A percentile compares a stretch with the other conserved stretches of the same genome.
These are phyloP conservation scores for Drosophila pseudotakahashii DNA, from an alignment of 2,888 invertebrate genomes.

Conservation along the genomic window DNA sequence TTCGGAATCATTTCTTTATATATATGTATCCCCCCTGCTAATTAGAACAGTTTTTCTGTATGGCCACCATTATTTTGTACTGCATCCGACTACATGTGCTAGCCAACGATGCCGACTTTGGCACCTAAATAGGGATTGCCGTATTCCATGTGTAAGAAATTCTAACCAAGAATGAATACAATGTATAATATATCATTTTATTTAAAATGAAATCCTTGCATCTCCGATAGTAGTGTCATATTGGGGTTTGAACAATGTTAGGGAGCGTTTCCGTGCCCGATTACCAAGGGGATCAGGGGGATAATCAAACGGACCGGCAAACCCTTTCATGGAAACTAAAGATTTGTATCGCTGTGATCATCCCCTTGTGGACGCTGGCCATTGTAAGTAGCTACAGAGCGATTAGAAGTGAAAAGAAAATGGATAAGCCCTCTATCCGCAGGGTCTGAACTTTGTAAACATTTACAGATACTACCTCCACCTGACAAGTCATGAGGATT, in stretches of 20 bases:
- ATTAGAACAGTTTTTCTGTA: not conserved
- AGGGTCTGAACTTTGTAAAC: not conserved
- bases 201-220: not conserved
- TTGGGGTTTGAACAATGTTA: not conserved
- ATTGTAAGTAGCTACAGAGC: not conserved
- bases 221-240: not conserved
- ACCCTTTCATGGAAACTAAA: not conserved
- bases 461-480: not conserved
- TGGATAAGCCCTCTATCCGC: not conserved
- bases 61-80: not conserved
- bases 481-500: not conserved
- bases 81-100: not conserved
- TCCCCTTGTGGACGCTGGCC: not conserved
- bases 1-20: not conserved
- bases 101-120: not conserved
- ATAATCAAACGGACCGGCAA: not conserved
- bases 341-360: not conserved
- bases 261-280: not conserved
- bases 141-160: too few species aligned
- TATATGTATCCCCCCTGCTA: not conserved
- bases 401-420: not conserved
- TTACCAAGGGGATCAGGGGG: not conserved
- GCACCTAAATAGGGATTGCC: too few species aligned
- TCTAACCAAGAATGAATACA: too few species aligned
- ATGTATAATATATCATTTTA: too few species aligned